Conservation (phyloP, 2,113 vertebrate genomes). For the Semnopithecus entellus region DNA sequence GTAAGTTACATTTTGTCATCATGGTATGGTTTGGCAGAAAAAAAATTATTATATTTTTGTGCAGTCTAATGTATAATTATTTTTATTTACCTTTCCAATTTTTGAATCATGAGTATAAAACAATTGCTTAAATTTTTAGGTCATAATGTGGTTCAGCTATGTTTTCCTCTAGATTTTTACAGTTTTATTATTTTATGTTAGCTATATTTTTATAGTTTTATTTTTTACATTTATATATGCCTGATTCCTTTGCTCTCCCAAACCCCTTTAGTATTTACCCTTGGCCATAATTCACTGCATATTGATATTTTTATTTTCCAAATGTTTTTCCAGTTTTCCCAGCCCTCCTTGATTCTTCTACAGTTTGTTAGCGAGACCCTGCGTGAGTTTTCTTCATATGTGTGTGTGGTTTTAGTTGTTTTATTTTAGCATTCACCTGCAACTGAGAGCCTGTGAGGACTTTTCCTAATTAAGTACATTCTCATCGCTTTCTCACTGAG, state of each 20-base stretch:
- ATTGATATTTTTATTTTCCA: not conserved
- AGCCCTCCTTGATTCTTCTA: not conserved
- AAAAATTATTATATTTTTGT: not conserved
- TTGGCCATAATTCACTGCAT: not conserved
- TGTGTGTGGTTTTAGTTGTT: not conserved
- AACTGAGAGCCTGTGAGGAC: not conserved
- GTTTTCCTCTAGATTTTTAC: not conserved
- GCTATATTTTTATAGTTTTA: not conserved
- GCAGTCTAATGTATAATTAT: not conserved
- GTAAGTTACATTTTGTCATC: not conserved
- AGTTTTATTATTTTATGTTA: not conserved
- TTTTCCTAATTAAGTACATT: not conserved
- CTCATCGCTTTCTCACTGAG: not conserved
- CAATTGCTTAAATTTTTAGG: not conserved
- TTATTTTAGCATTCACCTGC: not conserved
- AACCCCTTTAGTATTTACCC: not conserved
- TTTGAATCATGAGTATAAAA: not conserved
- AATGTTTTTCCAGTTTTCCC: not conserved
- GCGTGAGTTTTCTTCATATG: not conserved
- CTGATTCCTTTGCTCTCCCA: not conserved
- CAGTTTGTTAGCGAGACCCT: not conserved
- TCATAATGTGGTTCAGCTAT: not conserved
- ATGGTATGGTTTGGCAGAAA: not conserved
- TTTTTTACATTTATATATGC: not conserved
- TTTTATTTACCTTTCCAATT: not conserved